These are phyloP conservation scores for Adelosebastes latens DNA, from an alignment of 2,797 vertebrate species.

Conservation along the genomic window DNA sequence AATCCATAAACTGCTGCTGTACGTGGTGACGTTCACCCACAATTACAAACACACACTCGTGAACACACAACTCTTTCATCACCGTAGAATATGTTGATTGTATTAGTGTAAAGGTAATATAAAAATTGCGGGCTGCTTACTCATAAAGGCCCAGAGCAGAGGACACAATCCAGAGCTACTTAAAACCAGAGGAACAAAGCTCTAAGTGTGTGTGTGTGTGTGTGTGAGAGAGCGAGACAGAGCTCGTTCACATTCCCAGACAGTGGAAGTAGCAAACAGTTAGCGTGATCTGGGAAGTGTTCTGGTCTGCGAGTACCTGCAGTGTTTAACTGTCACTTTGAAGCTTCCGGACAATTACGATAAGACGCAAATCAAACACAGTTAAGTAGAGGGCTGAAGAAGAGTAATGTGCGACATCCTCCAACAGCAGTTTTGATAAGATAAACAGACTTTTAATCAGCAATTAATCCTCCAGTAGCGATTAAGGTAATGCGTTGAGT, in stretches of 20 bases:
- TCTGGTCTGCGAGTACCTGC: constrained; percentile 54
- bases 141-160: constrained; percentile 26
- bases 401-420: constrained; percentile 17
- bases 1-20: constrained; percentile 42
- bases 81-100: constrained; percentile 8
- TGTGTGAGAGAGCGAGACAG: constrained; percentile 12
- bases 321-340: constrained; percentile 64
- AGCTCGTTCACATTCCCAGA: constrained; percentile 76
- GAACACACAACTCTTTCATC: background rate
- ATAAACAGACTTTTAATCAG: constrained; percentile 3
- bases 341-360: constrained; percentile 45
- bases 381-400: constrained; percentile 5
- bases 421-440: background rate
- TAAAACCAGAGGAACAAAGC: constrained; percentile 51
- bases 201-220: constrained; percentile 26
- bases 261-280: constrained; percentile 60
- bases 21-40: constrained; percentile 13
- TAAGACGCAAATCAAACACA: constrained; percentile 37
- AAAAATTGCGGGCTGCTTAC: constrained; percentile 36
- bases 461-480: background rate
- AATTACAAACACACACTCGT: background rate
- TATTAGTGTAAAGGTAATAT: constrained; percentile 12
- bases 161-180: constrained; percentile 52
- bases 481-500: background rate
- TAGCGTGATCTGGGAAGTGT: constrained; percentile 56